Conservation (phyloP, 2,888 invertebrate species). For the Allygus modestus region DNA sequence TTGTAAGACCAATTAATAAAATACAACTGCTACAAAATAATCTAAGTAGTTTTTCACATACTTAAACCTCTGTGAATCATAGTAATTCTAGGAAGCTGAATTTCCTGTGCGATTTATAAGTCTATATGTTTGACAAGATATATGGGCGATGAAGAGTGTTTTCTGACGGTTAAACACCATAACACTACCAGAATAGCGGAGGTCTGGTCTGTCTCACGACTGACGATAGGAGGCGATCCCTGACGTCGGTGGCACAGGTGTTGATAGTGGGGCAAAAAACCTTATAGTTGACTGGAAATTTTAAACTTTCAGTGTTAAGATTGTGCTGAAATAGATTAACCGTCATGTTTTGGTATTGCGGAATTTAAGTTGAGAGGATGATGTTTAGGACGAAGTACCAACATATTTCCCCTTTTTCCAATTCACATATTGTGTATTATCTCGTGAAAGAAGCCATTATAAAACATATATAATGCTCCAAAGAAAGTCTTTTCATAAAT, state of each 20-base stretch:
- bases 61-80: too few relatives aligned
- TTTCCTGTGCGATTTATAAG: conserved; percentile 24
- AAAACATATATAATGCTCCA: too few relatives aligned
- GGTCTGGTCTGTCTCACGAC: conserved; percentile 38
- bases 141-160: conserved; percentile 37
- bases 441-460: too few relatives aligned
- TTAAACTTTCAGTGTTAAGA: neutral
- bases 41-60: too few relatives aligned
- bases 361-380: too few relatives aligned
- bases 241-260: neutral
- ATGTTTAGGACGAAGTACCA: too few relatives aligned
- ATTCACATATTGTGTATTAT: too few relatives aligned
- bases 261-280: conserved; percentile 13
- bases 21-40: too few relatives aligned
- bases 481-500: too few relatives aligned
- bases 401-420: too few relatives aligned
- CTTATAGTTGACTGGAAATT: neutral
- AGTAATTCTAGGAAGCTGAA: neutral
- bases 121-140: conserved; percentile 21
- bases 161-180: conserved; percentile 46
- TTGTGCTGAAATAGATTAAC: neutral
- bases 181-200: conserved; percentile 48
- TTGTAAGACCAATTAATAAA: too few relatives aligned
- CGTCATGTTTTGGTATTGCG: too few relatives aligned
- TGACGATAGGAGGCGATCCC: neutral